Evolutionary conservation across 2,888 invertebrate species (phyloP), one percentile per base, ranked within the genome.

Genomic region (Phaonia tiefii): DNA sequence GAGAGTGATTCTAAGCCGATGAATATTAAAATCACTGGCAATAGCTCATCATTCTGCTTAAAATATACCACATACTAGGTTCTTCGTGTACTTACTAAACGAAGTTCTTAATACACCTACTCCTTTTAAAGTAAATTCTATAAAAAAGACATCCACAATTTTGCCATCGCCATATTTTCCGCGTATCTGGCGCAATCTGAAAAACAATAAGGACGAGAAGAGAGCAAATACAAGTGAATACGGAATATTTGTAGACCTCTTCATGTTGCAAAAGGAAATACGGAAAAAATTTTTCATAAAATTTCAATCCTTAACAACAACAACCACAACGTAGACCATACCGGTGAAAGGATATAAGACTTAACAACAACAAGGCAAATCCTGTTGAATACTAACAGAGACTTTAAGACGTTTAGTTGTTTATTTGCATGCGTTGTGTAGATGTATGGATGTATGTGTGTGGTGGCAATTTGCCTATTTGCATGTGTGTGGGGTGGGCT

Each of bases 371-470:
- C 37, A 13, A 63, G 10, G n/a, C 49, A 49, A 42, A 17, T 26
- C 49, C 46, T 71, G 39, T 71, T 56, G 56, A 69, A 69, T 72
- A 37, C 67, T 54, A 73, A 70, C 17, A 63, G 37, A 69, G 44
- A 66, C 60, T 67, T 51, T 15, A 66, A 58, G 58, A 58, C 72
- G 66, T 51, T 60, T 5, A 22, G 2, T 20, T 63, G 75, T 67
- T 74, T 74, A 73, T 65, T 17, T 11, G 46, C 73, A 66, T 75
- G 75, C 56, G 69, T 73, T 73, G 76, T 73, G 39, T 69, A 46
- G 25, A 74, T 74, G 70, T 70, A 58, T 70, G 70, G 67, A 31
- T 79, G 58, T 71, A 51, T 77, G 76, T 73, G 60, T 82, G 76
- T 80, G 73, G 66, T 69, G 56, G 70, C 56, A 15, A 25, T n/a